Evolutionary conservation across 1,140 invertebrate species (phyloP), one percentile per base, ranked within the genome.

Genomic region (Calephelis virginiensis): DNA sequence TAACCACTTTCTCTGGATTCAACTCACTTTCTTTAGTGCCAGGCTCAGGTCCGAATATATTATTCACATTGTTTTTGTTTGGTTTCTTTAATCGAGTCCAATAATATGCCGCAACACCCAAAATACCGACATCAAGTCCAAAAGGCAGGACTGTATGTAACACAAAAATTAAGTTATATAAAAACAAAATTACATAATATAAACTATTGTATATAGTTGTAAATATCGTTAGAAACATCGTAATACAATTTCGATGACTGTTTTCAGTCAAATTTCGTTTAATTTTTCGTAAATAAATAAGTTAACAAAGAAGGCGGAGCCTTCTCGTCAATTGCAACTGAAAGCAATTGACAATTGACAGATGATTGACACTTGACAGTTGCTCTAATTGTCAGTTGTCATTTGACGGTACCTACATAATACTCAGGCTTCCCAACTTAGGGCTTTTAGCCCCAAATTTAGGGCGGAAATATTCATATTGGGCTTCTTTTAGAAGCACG

Each of bases 131-230:
- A 68, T 90, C 86, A 12, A 89, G 40, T 0, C 86, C 86, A 12
- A 86, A 75, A 11, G 89, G 89, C 53, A 91, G 50, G 64, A 89
- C 86, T 87, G 78, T 65, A 43, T 85, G 82, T 37, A 82, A 78
- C 62, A 81, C 72, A n/a, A 69, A 78, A 63, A 84, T 73, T 71
- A 83, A 72, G 28, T 70, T 75, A 70, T 80, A 83, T 63, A 85
- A 53, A 67, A 79, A 73, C 12, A 67, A 75, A 67, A 77, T 68
- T 61, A 75, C 38, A 63, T 85, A 83, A 72, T 78, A 83, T 46
- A 83, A 64, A 64, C 79, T 70, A 17, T 78, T 86, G 62, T 77
- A 77, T 28, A 78, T 47, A 28, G 82, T 71, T 64, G 66, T 71
- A 56, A 88, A 43, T 64, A 76, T 74, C 60, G 75, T 74, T 50